Percentiles rank a stretch among this genome's conserved stretches.
Conservation (phyloP, 2,113 vertebrate genomes). For the Pampusana beccarii region DNA sequence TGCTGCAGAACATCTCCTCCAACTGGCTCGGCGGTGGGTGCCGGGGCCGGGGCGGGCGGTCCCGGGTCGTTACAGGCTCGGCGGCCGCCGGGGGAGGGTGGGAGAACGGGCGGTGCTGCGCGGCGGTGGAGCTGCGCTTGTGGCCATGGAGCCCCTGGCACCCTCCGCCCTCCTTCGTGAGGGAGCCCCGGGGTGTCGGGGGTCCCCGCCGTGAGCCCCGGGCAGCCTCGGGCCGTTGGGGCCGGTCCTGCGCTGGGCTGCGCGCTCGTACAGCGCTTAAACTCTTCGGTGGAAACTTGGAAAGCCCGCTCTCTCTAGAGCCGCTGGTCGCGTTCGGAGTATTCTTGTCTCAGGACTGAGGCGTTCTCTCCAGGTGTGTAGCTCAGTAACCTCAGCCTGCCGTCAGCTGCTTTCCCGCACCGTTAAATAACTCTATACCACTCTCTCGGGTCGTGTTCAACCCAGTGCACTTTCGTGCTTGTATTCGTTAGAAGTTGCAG, state of each 20-base stretch:
- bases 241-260: not conserved
- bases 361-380: not conserved
- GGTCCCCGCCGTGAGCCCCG: not conserved
- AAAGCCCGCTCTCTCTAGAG: not conserved
- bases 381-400: not conserved
- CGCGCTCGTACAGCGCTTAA: not conserved
- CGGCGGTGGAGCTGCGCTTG: not conserved
- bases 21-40: constrained; percentile 78
- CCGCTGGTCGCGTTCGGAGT: too few species aligned
- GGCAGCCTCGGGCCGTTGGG: not conserved
- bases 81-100: not conserved
- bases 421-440: accelerated
- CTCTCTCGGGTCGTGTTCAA: not conserved
- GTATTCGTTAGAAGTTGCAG: not conserved
- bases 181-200: not conserved
- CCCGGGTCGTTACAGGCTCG: not conserved
- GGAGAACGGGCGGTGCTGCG: not conserved
- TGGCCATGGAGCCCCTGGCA: not conserved
- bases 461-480: accelerated
- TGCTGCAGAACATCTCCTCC: constrained; percentile 77
- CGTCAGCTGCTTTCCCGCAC: not conserved
- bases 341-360: too few species aligned
- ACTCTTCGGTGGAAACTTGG: not conserved
- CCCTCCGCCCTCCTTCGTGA: not conserved
- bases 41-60: not conserved